A percentile compares a stretch with the other conserved stretches of the same genome.
Evolutionary conservation across 2,113 vertebrate species (phyloP).

Genomic region (Butorides virescens): DNA sequence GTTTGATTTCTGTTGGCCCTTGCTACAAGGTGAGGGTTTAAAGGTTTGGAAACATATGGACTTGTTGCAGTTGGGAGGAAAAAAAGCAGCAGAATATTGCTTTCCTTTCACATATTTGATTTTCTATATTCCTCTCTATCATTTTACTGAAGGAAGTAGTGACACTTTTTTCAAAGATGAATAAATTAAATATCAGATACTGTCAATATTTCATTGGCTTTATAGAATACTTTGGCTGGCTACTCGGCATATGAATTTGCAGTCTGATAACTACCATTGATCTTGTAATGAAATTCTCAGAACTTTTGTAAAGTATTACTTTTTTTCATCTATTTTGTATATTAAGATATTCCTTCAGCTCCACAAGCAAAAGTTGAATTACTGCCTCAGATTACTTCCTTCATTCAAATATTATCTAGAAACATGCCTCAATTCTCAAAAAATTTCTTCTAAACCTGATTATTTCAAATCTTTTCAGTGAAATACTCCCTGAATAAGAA

Average conservation of each 20-base stretch:
- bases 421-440: not conserved
- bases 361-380: not conserved
- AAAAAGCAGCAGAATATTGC: not conserved
- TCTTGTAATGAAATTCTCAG: not conserved
- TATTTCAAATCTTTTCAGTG: not conserved
- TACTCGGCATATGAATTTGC: not conserved
- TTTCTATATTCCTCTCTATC: not conserved
- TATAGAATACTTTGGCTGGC: not conserved
- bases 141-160: not conserved
- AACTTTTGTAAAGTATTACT: not conserved
- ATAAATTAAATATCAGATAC: not conserved
- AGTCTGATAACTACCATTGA: not conserved
- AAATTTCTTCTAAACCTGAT: not conserved
- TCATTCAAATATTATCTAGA: not conserved
- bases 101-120: not conserved
- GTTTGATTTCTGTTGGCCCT: not conserved
- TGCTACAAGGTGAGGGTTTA: rapidly evolving
- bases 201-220: not conserved
- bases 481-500: not conserved
- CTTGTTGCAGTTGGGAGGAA: not conserved
- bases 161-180: not conserved
- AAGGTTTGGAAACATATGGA: not conserved
- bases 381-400: not conserved
- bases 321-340: not conserved
- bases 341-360: not conserved